These are phyloP conservation scores for Jordanella pulchra DNA, from an alignment of 2,797 vertebrate genomes.

Conservation along the genomic window DNA sequence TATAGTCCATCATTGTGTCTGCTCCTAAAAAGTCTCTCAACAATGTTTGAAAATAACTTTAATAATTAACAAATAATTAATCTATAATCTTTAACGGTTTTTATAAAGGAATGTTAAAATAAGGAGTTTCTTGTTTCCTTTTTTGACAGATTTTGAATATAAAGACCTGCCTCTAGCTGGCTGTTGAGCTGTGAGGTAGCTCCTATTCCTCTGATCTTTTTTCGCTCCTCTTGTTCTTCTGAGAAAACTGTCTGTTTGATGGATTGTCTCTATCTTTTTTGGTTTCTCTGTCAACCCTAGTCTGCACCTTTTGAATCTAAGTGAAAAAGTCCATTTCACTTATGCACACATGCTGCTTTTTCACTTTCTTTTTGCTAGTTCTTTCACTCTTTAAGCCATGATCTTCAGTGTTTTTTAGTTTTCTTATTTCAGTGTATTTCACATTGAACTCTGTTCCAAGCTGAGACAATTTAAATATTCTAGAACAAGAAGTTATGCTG, in stretches of 20 bases:
- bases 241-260: constrained; percentile 67
- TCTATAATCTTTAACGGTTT: background rate
- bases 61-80: background rate
- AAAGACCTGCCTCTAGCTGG: constrained; percentile 38
- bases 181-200: constrained; percentile 26
- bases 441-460: background rate
- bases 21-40: background rate
- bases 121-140: background rate
- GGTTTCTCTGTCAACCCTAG: constrained; percentile 51
- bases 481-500: background rate
- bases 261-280: constrained; percentile 65
- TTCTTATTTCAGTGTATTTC: constrained; percentile 9
- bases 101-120: constrained; percentile 11
- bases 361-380: constrained; percentile 23
- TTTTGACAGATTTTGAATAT: constrained; percentile 40
- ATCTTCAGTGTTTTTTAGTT: constrained; percentile 17
- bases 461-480: background rate
- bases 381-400: constrained; percentile 9
- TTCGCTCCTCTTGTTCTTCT: constrained; percentile 28
- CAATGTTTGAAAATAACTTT: background rate
- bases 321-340: constrained; percentile 63
- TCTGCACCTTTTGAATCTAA: constrained; percentile 63
- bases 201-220: constrained; percentile 23
- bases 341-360: constrained; percentile 34
- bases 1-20: background rate